phyloP scores from a whole-genome alignment of 2,888 invertebrate genomes.

The Volucella zonaria region DNA sequence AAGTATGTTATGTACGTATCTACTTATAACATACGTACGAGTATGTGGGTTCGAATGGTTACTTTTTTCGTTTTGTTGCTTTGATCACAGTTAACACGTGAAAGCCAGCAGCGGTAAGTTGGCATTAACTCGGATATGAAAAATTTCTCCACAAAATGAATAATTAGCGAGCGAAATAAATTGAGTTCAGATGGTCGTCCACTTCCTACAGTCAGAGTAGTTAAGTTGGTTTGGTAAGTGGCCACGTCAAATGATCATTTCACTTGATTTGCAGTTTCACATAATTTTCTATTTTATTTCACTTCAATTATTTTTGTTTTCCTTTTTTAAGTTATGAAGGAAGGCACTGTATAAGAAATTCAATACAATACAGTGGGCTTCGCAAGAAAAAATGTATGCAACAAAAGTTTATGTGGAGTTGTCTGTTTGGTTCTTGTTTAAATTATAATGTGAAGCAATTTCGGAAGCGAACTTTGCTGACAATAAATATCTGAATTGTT shows the following conservation, averaged over 20 bases:
- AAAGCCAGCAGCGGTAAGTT: slow-evolving; percentile 58
- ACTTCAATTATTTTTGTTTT: neutral
- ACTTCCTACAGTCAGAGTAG: slow-evolving; percentile 56
- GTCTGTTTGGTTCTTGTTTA: no score
- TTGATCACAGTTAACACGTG: slow-evolving; percentile 60
- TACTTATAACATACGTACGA: no score
- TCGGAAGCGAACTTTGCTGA: no score
- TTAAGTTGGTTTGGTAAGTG: slow-evolving; percentile 53
- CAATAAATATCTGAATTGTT: no score
- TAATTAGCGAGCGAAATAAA: slow-evolving; percentile 72
- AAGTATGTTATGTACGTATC: slow-evolving; percentile 24
- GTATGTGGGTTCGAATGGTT: neutral
- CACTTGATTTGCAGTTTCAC: slow-evolving; percentile 63
- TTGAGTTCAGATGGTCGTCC: slow-evolving; percentile 68
- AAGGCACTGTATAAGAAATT: slow-evolving; percentile 28
- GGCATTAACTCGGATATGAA: slow-evolving; percentile 72
- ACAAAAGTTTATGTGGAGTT: neutral
- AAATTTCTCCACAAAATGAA: slow-evolving; percentile 70
- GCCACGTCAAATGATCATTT: slow-evolving; percentile 65
- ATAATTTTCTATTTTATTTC: slow-evolving; percentile 57
- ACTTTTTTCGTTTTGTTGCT: slow-evolving; percentile 23
- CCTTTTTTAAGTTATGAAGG: slow-evolving; percentile 6
- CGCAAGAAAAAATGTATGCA: neutral
- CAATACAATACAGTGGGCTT: slow-evolving; percentile 45
- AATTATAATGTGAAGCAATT: no score